Evolutionary conservation across 2,113 vertebrate genomes (phyloP), one percentile per base, ranked within the genome.

Genomic region (Lonchura striata): DNA sequence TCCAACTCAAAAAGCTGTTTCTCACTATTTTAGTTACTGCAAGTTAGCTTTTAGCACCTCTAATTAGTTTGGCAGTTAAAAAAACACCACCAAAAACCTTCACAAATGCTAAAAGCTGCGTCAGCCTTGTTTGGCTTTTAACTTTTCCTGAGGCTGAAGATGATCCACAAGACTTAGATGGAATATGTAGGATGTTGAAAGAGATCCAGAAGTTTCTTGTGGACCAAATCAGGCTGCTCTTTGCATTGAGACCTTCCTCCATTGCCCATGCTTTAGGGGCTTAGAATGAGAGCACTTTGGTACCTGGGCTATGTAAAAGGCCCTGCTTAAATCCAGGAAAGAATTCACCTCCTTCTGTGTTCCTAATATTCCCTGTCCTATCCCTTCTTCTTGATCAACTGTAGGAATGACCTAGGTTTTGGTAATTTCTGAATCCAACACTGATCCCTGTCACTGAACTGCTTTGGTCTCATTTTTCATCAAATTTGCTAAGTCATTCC

Each of bases 381-480:
- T 66, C 83, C 35, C 23, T 53, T 47, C 13, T 57, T 77, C 64
- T n/a, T 65, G 24, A 37, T 35, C 17, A 47, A 47, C 50, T 59
- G 27, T 68, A 68, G 57, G 66, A 68, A 59, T 71, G 59, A 88
- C 7, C 44, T 59, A 20, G 52, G 49, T 28, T 83, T 79, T 92
- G 64, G 22, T 59, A 31, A 21, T 76, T 87, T 65, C 57, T 89
- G 77, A 64, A 39, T 80, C 25, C 60, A 66, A 2, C 18, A 4
- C 17, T 31, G 35, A 46, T 72, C 53, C 82, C 70, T 90, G 50
- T 65, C 30, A 54, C 46, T 82, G 57, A 89, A n/a, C 70, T 76
- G 35, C 46, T 92, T 94, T 90, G 70, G 25, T 82, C 57, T 87
- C 71, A 24, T 88, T 95, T 95, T 92, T 82, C 63, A 30, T 86